These are phyloP conservation scores for Spea bombifrons DNA, from an alignment of 2,113 vertebrate genomes.

Conservation along the genomic window DNA sequence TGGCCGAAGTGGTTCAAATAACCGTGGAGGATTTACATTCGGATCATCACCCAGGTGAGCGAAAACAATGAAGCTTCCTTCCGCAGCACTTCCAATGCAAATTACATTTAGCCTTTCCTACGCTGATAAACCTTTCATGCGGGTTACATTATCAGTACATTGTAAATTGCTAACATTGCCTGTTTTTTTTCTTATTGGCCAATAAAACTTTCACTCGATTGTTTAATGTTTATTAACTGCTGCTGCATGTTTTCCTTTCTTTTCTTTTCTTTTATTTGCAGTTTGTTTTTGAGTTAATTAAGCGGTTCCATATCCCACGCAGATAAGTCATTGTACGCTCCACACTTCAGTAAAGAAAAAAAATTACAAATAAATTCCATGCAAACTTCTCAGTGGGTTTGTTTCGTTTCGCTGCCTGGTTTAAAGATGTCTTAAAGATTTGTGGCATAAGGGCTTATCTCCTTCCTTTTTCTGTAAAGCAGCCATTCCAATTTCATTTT, in stretches of 20 bases:
- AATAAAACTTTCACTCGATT: slow-evolving; percentile 6
- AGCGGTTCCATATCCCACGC: neutral
- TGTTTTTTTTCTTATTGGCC: slow-evolving; percentile 21
- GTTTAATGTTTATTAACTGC: slow-evolving; percentile 18
- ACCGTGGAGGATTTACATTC: slow-evolving; percentile 88
- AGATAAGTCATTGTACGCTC: neutral
- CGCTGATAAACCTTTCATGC: neutral
- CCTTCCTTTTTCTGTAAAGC: neutral
- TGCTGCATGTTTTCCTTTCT: neutral
- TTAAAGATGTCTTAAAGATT: slow-evolving; percentile 36
- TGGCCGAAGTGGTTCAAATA: slow-evolving; percentile 96
- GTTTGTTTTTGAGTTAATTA: slow-evolving; percentile 36
- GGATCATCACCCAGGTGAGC: slow-evolving; percentile 77
- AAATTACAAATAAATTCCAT: neutral
- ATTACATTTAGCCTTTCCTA: neutral
- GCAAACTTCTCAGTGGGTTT: neutral
- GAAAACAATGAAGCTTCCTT: neutral
- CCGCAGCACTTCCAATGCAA: no score
- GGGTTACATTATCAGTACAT: neutral
- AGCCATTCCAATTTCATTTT: slow-evolving; percentile 23
- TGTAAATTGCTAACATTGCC: neutral
- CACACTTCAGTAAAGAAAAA: neutral
- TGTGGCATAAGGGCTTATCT: slow-evolving; percentile 25
- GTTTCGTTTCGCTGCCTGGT: slow-evolving; percentile 12
- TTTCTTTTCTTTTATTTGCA: neutral